A percentile compares a stretch with the other conserved stretches of the same genome.
These are phyloP conservation scores for Argentina silus DNA, from an alignment of 2,797 vertebrate genomes.

Conservation along the genomic window DNA sequence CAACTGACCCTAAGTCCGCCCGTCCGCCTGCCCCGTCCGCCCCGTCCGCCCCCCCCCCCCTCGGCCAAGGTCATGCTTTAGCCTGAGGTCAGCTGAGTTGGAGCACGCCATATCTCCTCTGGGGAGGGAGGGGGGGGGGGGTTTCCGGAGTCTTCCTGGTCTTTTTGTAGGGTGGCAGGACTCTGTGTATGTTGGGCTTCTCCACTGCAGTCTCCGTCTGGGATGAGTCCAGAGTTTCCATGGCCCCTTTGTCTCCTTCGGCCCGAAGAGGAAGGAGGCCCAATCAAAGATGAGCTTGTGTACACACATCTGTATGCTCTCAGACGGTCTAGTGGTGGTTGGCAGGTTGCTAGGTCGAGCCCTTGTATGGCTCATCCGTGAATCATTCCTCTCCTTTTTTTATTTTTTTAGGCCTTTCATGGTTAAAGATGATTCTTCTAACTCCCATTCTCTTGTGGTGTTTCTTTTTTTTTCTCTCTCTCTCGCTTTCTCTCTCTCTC, in stretches of 20 bases:
- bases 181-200: too few species aligned
- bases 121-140: neutral
- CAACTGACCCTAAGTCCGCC: neutral
- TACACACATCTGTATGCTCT: too few species aligned
- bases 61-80: constrained; percentile 3
- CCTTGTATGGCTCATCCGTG: too few species aligned
- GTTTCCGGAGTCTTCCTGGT: neutral
- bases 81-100: neutral
- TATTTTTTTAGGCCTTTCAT: too few species aligned
- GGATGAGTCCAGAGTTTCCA: too few species aligned
- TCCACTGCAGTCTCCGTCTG: neutral
- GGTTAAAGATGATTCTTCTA: neutral
- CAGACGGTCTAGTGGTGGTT: too few species aligned
- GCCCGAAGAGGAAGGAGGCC: too few species aligned
- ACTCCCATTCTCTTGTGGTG: neutral
- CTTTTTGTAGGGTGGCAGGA: neutral
- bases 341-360: too few species aligned
- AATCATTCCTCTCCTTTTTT: too few species aligned
- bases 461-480: constrained; percentile 20
- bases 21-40: too few species aligned
- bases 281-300: too few species aligned
- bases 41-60: neutral
- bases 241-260: too few species aligned
- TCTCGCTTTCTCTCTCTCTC: neutral
- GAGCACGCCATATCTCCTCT: neutral